These are phyloP conservation scores for Acromyrmex echinatior DNA, from an alignment of 1,140 invertebrate species.

Conservation along the genomic window DNA sequence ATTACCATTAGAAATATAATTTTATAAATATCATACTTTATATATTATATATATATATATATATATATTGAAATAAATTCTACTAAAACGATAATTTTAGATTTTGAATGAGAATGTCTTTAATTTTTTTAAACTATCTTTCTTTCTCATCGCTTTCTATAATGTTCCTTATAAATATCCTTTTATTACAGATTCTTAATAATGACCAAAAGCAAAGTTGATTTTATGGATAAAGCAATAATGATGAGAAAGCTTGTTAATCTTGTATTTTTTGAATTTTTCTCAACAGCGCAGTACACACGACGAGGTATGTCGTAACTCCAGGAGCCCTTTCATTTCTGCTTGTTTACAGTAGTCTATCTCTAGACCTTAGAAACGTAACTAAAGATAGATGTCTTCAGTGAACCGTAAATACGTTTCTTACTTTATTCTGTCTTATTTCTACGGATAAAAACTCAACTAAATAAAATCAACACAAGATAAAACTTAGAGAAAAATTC, in stretches of 20 bases:
- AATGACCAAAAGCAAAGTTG: not conserved
- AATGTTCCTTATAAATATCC: not conserved
- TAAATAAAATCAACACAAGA: constrained; percentile 16
- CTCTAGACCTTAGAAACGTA: constrained; percentile 62
- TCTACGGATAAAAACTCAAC: constrained; percentile 26
- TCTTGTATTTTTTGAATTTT: constrained; percentile 10
- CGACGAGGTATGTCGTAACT: constrained; percentile 9
- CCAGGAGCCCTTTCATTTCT: constrained; percentile 22
- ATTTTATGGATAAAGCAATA: constrained; percentile 45
- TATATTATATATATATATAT: too few relatives aligned
- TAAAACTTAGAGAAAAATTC: not conserved
- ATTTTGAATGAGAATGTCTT: not conserved
- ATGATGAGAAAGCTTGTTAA: constrained; percentile 15
- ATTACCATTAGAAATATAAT: constrained; percentile 17
- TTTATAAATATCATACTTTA: not conserved
- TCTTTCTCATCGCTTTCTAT: too few relatives aligned
- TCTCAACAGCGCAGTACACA: constrained; percentile 1
- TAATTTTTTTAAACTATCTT: not conserved
- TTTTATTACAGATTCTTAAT: not conserved
- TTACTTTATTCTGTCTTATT: constrained; percentile 21
- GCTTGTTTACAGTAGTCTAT: constrained; percentile 48
- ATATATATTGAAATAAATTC: not conserved
- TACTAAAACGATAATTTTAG: not conserved
- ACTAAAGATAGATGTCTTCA: constrained; percentile 65
- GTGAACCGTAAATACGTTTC: constrained; percentile 71